Base-by-base conservation (phyloP, 1,140 invertebrate genomes). In the Samia ricini region DNA sequence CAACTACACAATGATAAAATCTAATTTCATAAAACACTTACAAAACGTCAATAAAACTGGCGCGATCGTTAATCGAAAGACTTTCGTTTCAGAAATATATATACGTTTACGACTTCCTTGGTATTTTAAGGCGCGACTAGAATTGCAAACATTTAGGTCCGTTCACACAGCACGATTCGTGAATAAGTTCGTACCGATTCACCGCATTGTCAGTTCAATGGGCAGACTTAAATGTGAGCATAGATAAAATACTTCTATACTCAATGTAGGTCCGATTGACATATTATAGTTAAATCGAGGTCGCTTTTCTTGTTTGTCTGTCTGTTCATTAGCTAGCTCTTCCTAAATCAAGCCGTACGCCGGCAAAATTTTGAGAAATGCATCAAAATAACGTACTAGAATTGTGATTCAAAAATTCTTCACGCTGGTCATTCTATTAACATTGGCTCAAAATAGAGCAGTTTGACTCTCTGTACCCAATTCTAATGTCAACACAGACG, bases 21-120 rank as follows among this genome's bases (percentile, higher is more conserved):
- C 33, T 42, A 3, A 15, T 42, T 42, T 42, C 33, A 55, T 55
- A 55, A 52, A 49, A 22, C 18, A 36, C 50, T 22, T n/a, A 60
- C 42, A 48, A 33, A 55, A 64, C 63, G 51, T 50, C 42, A 60
- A 60, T 60, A 50, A 58, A 58, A 36, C 20, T 26, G 8, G 56
- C 56, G 56, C 48, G 33, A 5, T 23, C 60, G 56, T 70, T 69
- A 63, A 69, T 64, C 64, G 56, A 24, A 26, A 33, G 23, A 64
- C 61, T 66, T 64, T 70, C 64, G 50, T 61, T 62, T 56, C 59
- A 56, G 56, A 63, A 64, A 52, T 42, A 42, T 54, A 52, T 42
- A 42, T 54, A 67, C 64, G 59, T 64, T 72, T 65, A 68, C 69
- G 63, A 72, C 64, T 63, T 61, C 52, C 57, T 58, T 55, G 29